These are phyloP conservation scores for Sycophila sp. DNA, from an alignment of 1,140 invertebrate genomes.

Conservation along the genomic window DNA sequence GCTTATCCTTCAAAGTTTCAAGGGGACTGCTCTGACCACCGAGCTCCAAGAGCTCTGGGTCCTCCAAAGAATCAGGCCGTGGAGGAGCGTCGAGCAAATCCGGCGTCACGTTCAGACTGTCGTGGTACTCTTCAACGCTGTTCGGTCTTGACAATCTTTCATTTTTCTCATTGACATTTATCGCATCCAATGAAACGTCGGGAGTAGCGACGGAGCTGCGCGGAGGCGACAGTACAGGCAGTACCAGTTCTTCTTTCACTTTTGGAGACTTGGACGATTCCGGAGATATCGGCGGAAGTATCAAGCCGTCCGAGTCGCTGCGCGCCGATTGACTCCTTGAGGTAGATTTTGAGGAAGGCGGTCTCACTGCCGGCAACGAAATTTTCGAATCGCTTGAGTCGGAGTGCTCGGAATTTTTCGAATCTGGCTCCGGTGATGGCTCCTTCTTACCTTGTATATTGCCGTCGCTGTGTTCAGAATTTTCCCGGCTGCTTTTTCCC, in stretches of 20 bases:
- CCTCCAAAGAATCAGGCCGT: conserved; percentile 50
- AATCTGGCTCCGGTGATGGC: no score
- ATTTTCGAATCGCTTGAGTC: conserved; percentile 41
- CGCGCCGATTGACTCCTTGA: conserved; percentile 38
- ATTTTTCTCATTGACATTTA: not conserved
- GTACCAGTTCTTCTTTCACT: conserved; percentile 43
- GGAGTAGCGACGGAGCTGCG: conserved; percentile 23
- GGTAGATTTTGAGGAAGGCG: conserved; percentile 29
- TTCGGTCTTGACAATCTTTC: no score
- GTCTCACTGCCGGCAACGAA: conserved; percentile 52
- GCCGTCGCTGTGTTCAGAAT: not conserved
- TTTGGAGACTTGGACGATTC: conserved; percentile 49
- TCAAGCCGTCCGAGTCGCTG: conserved; percentile 44
- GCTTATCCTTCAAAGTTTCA: conserved; percentile 41
- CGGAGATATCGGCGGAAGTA: conserved; percentile 56
- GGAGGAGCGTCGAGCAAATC: conserved; percentile 33
- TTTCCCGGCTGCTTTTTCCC: no score
- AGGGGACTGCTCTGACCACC: not conserved
- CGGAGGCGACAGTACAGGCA: conserved; percentile 50
- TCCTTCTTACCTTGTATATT: not conserved
- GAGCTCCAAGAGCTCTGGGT: conserved; percentile 7
- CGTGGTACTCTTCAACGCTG: conserved; percentile 46
- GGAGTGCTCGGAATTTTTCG: not conserved
- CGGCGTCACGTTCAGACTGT: conserved; percentile 53
- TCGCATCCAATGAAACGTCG: not conserved